Conservation (phyloP, 2,797 vertebrate genomes). For the Mormyrus proboscirostris region DNA sequence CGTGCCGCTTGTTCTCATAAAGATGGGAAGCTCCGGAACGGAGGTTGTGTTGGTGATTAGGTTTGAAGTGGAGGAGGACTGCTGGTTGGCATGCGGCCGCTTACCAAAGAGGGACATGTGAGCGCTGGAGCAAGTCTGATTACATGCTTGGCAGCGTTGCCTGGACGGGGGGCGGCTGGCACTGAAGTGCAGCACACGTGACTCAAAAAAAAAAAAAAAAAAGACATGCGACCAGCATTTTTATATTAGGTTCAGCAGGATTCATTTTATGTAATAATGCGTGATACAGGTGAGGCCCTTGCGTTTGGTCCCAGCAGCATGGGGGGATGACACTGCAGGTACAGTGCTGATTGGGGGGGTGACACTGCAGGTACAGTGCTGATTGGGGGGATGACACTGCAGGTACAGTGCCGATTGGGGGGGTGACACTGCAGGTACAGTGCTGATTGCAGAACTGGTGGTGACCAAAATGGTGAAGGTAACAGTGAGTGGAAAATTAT, state of each 20-base stretch:
- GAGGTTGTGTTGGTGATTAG: conserved; percentile 1
- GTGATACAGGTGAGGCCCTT: not conserved
- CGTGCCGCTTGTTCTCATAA: not conserved
- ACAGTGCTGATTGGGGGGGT: not conserved
- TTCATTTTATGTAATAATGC: not conserved
- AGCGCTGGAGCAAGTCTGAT: not conserved
- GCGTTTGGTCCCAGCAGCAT: not conserved
- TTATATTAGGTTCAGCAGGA: not conserved
- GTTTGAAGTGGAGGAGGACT: not conserved
- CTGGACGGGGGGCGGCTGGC: not conserved
- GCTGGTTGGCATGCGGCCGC: not conserved
- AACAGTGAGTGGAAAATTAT: not conserved
- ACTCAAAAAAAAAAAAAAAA: not conserved
- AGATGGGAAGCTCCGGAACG: not conserved
- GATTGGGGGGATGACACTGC: not conserved
- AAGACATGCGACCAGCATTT: not conserved
- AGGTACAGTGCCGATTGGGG: not conserved
- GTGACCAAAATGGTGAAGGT: not conserved
- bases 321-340: not conserved
- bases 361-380: not conserved
- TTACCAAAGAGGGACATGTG: not conserved
- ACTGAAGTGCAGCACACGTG: not conserved
- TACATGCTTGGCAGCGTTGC: not conserved
- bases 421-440: not conserved
- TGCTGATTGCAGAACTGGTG: not conserved